Evolutionary conservation across 1,140 invertebrate species (phyloP), one percentile per base, ranked within the genome.

Genomic region (Physella acuta): DNA sequence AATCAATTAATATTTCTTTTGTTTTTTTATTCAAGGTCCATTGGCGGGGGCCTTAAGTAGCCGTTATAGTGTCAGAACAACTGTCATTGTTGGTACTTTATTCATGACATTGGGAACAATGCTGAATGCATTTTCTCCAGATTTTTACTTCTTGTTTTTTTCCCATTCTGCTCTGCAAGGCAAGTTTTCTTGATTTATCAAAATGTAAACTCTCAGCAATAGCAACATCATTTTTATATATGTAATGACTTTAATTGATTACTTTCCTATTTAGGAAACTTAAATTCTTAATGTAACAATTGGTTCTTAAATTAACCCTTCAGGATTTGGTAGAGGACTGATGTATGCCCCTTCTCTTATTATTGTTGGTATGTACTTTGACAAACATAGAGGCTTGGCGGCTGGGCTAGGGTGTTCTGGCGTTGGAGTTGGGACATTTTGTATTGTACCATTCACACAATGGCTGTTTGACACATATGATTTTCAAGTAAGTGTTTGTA

Each of bases 1-100:
- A n/a, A n/a, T n/a, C n/a, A n/a, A n/a, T n/a, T n/a, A n/a, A n/a
- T n/a, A n/a, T n/a, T n/a, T n/a, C n/a, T n/a, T n/a, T n/a, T n/a
- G n/a, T 36, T 68, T 24, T 34, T 17, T 39, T 51, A 36, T 69
- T 74, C 2, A 81, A 90, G 96, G 95, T 71, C 96, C 96, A 0
- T 91, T 98, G 77, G 94, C 95, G 0, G 95, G 93, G 72, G 92
- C 91, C 1, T 84, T 97, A 56, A 84, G 87, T 31, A 93, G 93
- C 79, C 87, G 91, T 69, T 98, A 93, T 77, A 94, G 95, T 14
- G 97, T 96, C 84, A 88, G 95, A 51, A 82, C 88, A 2, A 93
- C 97, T 0, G 92, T 92, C 1, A 92, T 97, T 30, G 74, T 90
- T 1, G 96, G 96, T 55, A 90, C 91, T 73, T 51, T 95, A 4